Evolutionary conservation across 2,888 invertebrate species (phyloP).

Genomic region (Ormyrus labotus): DNA sequence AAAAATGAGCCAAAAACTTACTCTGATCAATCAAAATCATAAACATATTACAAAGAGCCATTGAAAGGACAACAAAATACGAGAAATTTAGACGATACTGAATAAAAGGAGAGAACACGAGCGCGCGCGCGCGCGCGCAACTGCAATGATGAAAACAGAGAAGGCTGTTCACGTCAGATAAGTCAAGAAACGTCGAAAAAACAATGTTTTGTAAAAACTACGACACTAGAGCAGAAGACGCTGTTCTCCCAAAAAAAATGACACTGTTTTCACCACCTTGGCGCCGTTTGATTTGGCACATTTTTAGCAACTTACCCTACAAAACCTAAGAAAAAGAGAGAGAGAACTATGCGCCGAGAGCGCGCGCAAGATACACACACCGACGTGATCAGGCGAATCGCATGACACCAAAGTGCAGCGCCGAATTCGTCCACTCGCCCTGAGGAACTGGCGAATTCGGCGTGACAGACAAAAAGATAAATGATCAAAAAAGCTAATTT

Average conservation of each 20-base stretch:
- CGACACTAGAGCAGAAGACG: too few relatives aligned
- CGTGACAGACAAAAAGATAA: not conserved
- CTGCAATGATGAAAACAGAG: not conserved
- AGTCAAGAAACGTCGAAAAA: conserved; percentile 17
- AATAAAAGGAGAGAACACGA: not conserved
- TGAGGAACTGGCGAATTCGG: not conserved
- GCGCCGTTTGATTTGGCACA: too few relatives aligned
- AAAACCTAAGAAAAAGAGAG: too few relatives aligned
- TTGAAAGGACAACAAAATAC: too few relatives aligned
- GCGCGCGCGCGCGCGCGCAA: not conserved
- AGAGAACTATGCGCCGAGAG: not conserved
- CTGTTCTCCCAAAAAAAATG: too few relatives aligned
- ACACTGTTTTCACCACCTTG: too few relatives aligned
- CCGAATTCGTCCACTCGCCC: not conserved
- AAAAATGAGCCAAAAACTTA: not conserved
- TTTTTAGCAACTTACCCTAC: too few relatives aligned
- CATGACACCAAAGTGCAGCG: conserved; percentile 67
- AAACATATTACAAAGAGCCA: not conserved
- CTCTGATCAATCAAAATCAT: not conserved
- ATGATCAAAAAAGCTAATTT: not conserved
- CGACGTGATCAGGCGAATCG: conserved; percentile 44
- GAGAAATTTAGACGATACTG: not conserved
- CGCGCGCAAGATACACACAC: not conserved
- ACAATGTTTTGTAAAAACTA: not conserved
- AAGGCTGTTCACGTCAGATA: conserved; percentile 23